phyloP scores from a whole-genome alignment of 2,888 invertebrate genomes.

The Nemotelus pantherinus region DNA sequence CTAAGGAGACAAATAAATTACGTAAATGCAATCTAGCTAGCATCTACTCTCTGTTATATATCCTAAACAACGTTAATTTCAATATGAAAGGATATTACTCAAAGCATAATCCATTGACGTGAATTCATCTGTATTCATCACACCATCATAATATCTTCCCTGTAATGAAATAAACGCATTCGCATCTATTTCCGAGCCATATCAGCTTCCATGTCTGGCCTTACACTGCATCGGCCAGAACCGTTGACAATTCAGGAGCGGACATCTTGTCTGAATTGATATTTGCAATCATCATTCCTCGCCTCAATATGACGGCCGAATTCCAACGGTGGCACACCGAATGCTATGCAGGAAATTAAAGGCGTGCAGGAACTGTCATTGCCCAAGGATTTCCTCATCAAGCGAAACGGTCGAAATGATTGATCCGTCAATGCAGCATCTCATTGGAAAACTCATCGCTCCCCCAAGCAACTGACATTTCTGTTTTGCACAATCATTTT shows the following conservation, averaged over 20 bases:
- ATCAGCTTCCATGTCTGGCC: no score
- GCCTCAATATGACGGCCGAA: not conserved
- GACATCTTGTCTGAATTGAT: conserved; percentile 30
- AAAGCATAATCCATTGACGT: not conserved
- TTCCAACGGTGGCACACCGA: conserved; percentile 4
- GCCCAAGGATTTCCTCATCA: conserved; percentile 42
- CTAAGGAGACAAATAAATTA: not conserved
- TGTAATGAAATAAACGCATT: conserved; percentile 19
- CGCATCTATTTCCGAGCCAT: not conserved
- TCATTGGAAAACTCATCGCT: conserved; percentile 44
- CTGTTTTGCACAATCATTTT: conserved; percentile 58
- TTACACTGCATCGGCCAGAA: no score
- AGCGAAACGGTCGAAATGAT: conserved; percentile 39
- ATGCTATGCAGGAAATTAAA: conserved; percentile 41
- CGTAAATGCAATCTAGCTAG: not conserved
- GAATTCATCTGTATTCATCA: not conserved
- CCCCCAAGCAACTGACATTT: conserved; percentile 42
- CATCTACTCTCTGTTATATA: not conserved
- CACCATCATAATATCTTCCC: not conserved
- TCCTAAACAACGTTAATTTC: not conserved
- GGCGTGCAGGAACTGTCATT: conserved; percentile 42
- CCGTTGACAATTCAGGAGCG: not conserved
- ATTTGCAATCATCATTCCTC: conserved; percentile 16
- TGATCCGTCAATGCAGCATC: conserved; percentile 46
- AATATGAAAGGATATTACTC: not conserved